These are phyloP conservation scores for Zaprionus tsacasi DNA, from an alignment of 1,140 invertebrate species.

Conservation along the genomic window DNA sequence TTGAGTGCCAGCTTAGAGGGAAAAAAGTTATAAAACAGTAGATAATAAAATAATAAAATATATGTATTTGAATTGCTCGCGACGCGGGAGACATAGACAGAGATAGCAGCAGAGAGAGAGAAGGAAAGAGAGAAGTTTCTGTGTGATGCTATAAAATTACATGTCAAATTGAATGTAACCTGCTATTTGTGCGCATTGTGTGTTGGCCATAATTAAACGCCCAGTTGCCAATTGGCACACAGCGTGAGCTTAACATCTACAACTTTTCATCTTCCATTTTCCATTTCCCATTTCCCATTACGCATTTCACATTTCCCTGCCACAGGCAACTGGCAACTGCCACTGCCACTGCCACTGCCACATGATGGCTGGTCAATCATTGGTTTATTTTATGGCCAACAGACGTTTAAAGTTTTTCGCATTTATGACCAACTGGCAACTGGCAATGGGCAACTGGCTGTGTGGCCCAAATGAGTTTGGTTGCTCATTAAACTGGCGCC, in stretches of 20 bases:
- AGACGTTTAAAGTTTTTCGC: constrained; percentile 61
- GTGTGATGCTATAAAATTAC: constrained; percentile 77
- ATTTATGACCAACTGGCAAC: constrained; percentile 31
- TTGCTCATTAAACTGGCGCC: constrained; percentile 61
- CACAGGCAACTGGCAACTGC: neutral
- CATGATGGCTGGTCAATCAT: constrained; percentile 75
- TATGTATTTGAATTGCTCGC: constrained; percentile 78
- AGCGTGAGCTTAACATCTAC: neutral
- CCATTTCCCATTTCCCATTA: constrained; percentile 15
- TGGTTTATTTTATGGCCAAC: constrained; percentile 71
- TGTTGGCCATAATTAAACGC: constrained; percentile 73
- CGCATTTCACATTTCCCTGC: constrained; percentile 7
- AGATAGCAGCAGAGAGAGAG: neutral
- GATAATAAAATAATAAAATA: constrained; percentile 83
- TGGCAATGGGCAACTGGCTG: constrained; percentile 11
- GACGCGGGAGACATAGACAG: constrained; percentile 40
- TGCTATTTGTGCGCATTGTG: constrained; percentile 78
- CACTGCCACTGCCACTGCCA: constrained; percentile 20
- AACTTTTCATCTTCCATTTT: too few species aligned
- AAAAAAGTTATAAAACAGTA: constrained; percentile 82
- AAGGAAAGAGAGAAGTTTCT: constrained; percentile 48
- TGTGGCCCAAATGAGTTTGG: constrained; percentile 26
- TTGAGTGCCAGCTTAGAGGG: constrained; percentile 78
- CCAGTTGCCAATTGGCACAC: constrained; percentile 20
- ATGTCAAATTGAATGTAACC: constrained; percentile 82